Evolutionary conservation across 1,140 invertebrate genomes (phyloP).

Genomic region (Aphidius ervi): DNA sequence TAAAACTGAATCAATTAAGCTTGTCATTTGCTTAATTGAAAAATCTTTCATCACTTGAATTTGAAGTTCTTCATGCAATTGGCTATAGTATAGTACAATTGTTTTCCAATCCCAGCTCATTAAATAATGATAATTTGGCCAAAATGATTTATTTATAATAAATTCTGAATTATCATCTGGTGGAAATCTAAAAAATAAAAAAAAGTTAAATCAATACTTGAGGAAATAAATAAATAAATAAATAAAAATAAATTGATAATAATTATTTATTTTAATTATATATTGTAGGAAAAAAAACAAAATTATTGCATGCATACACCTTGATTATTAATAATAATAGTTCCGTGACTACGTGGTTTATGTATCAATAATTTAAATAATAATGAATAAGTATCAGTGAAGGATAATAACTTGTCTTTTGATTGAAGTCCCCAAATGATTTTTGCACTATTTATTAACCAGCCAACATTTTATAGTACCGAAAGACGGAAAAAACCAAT

Average conservation of each 20-base stretch:
- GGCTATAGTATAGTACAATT: too few relatives aligned
- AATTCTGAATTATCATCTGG: conserved; percentile 70
- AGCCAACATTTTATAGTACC: conserved; percentile 59
- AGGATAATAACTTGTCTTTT: conserved; percentile 62
- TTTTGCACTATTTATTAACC: conserved; percentile 67
- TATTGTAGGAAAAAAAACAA: background rate
- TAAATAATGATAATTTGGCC: conserved; percentile 76
- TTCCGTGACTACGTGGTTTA: conserved; percentile 41
- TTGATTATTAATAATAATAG: conserved; percentile 35
- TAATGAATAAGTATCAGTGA: conserved; percentile 35
- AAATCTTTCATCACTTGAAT: too few relatives aligned
- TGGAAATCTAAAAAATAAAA: conserved; percentile 59
- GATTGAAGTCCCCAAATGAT: conserved; percentile 68
- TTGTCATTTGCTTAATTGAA: too few relatives aligned
- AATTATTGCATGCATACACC: conserved; percentile 30
- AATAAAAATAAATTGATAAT: too few relatives aligned
- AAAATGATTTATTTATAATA: conserved; percentile 66
- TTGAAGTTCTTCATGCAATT: too few relatives aligned
- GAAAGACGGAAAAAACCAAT: conserved; percentile 65
- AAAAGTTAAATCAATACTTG: conserved; percentile 7
- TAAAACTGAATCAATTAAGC: too few relatives aligned
- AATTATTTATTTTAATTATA: background rate
- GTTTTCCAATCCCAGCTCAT: conserved; percentile 72
- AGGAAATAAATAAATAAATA: background rate
- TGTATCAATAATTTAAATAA: conserved; percentile 38